phyloP scores from a whole-genome alignment of 2,888 invertebrate genomes.

The Synergus umbraculus region DNA sequence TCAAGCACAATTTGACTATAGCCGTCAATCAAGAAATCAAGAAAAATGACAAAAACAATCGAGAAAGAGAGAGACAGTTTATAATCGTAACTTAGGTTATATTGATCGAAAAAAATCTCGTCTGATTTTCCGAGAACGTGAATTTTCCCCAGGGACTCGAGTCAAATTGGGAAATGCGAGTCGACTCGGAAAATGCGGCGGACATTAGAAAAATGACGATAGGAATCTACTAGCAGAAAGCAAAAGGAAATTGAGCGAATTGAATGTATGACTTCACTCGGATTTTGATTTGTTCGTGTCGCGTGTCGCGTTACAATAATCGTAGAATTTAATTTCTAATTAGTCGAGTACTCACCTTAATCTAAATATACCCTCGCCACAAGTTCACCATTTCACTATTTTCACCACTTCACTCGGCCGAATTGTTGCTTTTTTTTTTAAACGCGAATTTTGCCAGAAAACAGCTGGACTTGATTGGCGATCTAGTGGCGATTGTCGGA shows the following conservation, averaged over 20 bases:
- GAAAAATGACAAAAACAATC: background rate
- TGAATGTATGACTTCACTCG: constrained; percentile 29
- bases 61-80: background rate
- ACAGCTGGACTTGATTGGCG: constrained; percentile 40
- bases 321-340: constrained; percentile 11
- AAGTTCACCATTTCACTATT: constrained; percentile 69
- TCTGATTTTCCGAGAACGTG: no score
- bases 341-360: constrained; percentile 64
- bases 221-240: constrained; percentile 37
- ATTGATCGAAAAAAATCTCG: background rate
- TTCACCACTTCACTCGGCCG: constrained; percentile 60
- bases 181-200: constrained; percentile 7
- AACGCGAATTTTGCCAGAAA: constrained; percentile 44
- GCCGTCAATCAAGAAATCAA: constrained; percentile 8
- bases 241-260: constrained; percentile 8
- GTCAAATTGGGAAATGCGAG: constrained; percentile 13
- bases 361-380: constrained; percentile 66
- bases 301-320: constrained; percentile 37
- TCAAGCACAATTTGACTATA: background rate
- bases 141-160: background rate
- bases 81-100: background rate
- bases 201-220: constrained; percentile 25
- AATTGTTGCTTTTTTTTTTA: constrained; percentile 66
- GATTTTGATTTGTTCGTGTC: constrained; percentile 37
- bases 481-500: constrained; percentile 41